Conservation (phyloP, 2,113 vertebrate genomes). For the Chloropsis cyanopogon region DNA sequence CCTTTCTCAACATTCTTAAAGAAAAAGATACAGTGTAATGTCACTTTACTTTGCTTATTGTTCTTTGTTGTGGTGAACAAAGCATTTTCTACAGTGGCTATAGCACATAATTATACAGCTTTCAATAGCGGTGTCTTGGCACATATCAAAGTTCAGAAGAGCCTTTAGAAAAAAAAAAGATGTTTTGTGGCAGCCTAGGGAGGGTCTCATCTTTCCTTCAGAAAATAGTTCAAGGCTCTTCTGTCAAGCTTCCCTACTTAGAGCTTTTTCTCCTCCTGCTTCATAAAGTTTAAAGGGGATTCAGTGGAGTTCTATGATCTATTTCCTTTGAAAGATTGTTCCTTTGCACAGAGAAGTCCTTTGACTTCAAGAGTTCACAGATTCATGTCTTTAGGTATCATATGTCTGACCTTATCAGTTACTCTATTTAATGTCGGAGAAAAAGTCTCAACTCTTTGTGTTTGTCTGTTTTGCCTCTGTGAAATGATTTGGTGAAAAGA, state of each 20-base stretch:
- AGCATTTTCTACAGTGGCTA: slow-evolving; percentile 83
- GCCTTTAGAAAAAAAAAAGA: slow-evolving; percentile 86
- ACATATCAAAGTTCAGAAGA: slow-evolving; percentile 86
- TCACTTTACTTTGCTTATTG: slow-evolving; percentile 84
- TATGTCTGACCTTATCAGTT: slow-evolving; percentile 94
- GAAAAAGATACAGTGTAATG: slow-evolving; percentile 83
- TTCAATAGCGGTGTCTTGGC: slow-evolving; percentile 86
- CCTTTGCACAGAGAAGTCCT: slow-evolving; percentile 84
- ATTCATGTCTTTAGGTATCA: slow-evolving; percentile 88
- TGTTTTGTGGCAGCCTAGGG: slow-evolving; percentile 93
- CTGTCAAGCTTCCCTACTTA: slow-evolving; percentile 89
- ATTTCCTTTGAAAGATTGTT: slow-evolving; percentile 86
- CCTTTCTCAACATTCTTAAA: slow-evolving; percentile 84
- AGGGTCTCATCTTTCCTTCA: slow-evolving; percentile 96
- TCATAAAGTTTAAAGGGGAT: slow-evolving; percentile 93
- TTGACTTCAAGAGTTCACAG: slow-evolving; percentile 86
- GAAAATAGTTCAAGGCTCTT: slow-evolving; percentile 93
- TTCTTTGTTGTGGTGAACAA: slow-evolving; percentile 86
- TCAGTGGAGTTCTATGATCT: slow-evolving; percentile 88
- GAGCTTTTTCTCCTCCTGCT: slow-evolving; percentile 87
- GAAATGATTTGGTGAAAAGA: slow-evolving; percentile 86
- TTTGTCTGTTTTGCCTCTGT: slow-evolving; percentile 86
- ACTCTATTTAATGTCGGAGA: slow-evolving; percentile 89
- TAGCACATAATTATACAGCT: slow-evolving; percentile 86
- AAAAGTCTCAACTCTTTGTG: slow-evolving; percentile 88